These are phyloP conservation scores for Acanthosepion esculentum DNA, from an alignment of 2,888 invertebrate species.

Conservation along the genomic window DNA sequence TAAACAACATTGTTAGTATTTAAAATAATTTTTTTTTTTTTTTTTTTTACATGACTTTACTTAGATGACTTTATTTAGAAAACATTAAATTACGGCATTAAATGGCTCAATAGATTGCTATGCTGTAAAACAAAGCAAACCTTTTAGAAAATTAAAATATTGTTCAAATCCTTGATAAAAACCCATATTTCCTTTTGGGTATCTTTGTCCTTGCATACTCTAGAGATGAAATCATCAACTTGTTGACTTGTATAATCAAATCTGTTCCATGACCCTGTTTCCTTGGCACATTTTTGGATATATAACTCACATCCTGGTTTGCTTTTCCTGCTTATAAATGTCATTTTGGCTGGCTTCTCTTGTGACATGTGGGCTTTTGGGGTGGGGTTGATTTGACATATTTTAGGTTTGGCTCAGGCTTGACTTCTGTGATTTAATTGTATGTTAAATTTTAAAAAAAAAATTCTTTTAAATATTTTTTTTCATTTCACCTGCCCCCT, in stretches of 20 bases:
- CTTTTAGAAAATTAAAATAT: too few species aligned
- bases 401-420: not conserved
- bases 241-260: not conserved
- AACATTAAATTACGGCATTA: too few species aligned
- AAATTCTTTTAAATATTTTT: not conserved
- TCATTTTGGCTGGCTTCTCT: not conserved
- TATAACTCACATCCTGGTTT: not conserved
- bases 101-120: too few species aligned
- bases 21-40: too few species aligned
- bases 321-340: not conserved
- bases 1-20: too few species aligned
- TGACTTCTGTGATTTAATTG: not conserved
- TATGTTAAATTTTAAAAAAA: too few species aligned
- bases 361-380: not conserved
- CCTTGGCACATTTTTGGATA: not conserved
- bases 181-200: not conserved
- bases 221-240: not conserved
- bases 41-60: too few species aligned
- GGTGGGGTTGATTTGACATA: not conserved
- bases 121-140: too few species aligned
- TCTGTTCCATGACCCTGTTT: not conserved
- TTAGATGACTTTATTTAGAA: too few species aligned
- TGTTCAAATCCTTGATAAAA: too few species aligned
- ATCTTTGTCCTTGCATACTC: not conserved
- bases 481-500: not conserved